Evolutionary conservation across 1,140 invertebrate genomes (phyloP).

Genomic region (Heliconius eleuchia): DNA sequence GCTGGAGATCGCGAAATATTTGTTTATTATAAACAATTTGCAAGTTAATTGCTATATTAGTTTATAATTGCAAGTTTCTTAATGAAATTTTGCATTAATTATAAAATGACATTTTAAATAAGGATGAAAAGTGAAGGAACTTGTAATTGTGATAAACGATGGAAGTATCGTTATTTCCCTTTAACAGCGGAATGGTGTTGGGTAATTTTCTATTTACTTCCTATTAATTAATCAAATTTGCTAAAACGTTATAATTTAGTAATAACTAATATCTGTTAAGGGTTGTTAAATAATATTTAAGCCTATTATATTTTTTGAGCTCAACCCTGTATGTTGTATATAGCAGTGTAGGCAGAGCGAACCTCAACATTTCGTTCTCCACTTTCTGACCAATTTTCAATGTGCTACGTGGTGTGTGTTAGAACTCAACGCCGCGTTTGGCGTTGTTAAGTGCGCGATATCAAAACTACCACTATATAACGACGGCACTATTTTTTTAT

Average conservation of each 20-base stretch:
- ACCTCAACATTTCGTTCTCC: too few species aligned
- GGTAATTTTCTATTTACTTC: background rate
- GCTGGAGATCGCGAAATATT: slow-evolving; percentile 6
- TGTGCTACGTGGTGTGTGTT: too few species aligned
- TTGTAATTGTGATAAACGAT: background rate
- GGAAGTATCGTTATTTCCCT: background rate
- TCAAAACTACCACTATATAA: too few species aligned
- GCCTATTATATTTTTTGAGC: background rate
- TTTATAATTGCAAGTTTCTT: background rate
- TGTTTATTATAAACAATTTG: background rate
- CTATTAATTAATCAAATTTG: background rate
- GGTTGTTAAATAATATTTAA: too few species aligned
- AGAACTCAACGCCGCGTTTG: too few species aligned
- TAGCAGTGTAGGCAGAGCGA: too few species aligned
- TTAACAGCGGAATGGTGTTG: background rate
- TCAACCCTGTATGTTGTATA: background rate
- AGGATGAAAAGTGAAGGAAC: background rate
- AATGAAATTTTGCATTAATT: background rate
- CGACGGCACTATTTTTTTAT: too few species aligned
- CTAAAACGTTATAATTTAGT: too few species aligned
- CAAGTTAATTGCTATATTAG: background rate
- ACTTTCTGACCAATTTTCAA: too few species aligned
- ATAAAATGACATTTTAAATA: background rate
- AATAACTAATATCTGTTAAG: too few species aligned
- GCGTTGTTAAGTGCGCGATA: too few species aligned